Percentiles rank a stretch among this genome's conserved stretches.
These are phyloP conservation scores for Malurus cyaneus DNA, from an alignment of 2,113 vertebrate genomes.

Conservation along the genomic window DNA sequence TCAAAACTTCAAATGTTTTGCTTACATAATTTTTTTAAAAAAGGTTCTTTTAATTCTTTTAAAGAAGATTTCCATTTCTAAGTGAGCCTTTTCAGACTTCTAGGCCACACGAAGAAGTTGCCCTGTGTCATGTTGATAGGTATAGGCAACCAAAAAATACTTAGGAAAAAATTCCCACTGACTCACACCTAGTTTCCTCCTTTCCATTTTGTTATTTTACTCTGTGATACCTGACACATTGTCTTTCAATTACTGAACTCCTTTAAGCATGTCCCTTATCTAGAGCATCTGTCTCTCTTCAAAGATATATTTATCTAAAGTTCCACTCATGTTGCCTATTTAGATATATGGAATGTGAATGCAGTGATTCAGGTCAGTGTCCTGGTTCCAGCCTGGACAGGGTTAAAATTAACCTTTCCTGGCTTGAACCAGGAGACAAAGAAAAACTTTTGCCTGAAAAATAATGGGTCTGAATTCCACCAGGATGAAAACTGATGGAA, in stretches of 20 bases:
- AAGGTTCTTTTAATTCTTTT: too few relatives aligned
- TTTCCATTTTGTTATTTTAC: background rate
- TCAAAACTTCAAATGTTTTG: background rate
- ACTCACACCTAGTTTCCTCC: background rate
- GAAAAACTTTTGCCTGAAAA: background rate
- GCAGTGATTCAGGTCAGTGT: background rate
- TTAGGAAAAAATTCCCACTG: background rate
- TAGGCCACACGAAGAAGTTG: background rate
- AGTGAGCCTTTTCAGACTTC: background rate
- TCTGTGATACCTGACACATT: background rate
- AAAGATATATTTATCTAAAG: background rate
- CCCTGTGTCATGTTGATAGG: background rate
- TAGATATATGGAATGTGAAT: fast-evolving
- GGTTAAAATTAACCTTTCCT: background rate
- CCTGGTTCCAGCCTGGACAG: background rate
- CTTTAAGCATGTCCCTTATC: background rate
- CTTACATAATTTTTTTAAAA: background rate
- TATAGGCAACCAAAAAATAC: background rate
- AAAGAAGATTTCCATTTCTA: background rate
- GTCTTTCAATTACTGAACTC: background rate
- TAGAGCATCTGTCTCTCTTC: background rate
- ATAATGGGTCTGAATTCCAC: background rate
- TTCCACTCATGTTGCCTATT: background rate
- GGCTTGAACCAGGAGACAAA: background rate
- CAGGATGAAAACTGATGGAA: background rate